These are phyloP conservation scores for Drosophila sturtevanti DNA, from an alignment of 1,140 invertebrate genomes.

Conservation along the genomic window DNA sequence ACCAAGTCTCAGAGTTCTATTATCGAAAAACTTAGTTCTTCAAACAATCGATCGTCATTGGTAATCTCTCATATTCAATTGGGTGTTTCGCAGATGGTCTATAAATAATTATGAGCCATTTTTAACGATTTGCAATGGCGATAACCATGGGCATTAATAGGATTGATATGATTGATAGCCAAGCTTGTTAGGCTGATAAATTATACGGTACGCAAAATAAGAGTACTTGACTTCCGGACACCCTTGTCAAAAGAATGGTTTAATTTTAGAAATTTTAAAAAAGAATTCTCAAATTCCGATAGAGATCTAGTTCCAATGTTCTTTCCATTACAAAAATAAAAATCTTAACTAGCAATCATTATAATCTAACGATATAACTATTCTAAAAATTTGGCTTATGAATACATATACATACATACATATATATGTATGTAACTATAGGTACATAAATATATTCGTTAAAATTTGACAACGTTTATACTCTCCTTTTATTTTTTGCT, in stretches of 20 bases:
- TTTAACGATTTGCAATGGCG: constrained; percentile 25
- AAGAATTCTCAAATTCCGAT: neutral
- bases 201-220: neutral
- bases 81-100: neutral
- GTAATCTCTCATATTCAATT: neutral
- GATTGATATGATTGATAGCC: constrained; percentile 2
- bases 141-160: constrained; percentile 9
- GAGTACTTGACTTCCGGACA: neutral
- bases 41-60: constrained; percentile 2
- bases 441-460: too few relatives aligned
- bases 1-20: neutral
- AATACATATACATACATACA: too few relatives aligned
- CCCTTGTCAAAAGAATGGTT: neutral
- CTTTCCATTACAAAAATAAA: too few relatives aligned
- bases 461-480: too few relatives aligned
- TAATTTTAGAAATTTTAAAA: neutral
- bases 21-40: neutral
- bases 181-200: neutral
- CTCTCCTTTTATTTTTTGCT: too few relatives aligned
- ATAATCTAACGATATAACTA: too few relatives aligned
- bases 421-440: too few relatives aligned
- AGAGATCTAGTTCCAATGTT: too few relatives aligned
- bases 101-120: constrained; percentile 44
- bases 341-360: too few relatives aligned
- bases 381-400: too few relatives aligned